Base-by-base conservation (phyloP, 2,113 vertebrate genomes). In the Carassius carassius region DNA sequence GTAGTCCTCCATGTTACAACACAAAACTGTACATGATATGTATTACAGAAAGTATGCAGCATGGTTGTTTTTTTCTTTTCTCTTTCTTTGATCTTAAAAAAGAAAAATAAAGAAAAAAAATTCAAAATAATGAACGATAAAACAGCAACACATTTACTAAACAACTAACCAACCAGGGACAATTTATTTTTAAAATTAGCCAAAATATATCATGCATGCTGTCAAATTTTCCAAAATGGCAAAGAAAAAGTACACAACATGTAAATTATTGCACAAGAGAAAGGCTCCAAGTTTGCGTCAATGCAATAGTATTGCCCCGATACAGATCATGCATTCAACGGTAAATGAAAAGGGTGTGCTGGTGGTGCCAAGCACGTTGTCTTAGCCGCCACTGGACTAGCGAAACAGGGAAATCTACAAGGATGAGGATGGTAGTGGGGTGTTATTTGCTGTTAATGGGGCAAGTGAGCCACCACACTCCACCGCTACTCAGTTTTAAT, bases 251-350 rank as follows among this genome's bases (percentile, higher is more conserved):
- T 98, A 99, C 96, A 98, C 97, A 96, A 98, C 96, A 98, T 98
- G 97, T 98, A 99, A 99, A 99, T 99, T 99, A 99, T 99, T 99
- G 98, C 98, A 99, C 98, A 99, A 99, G 96, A 99, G 97, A 99
- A 99, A 97, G 98, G 97, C 97, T 99, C 96, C 96, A 98, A 98
- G 96, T 99, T 95, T 98, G 97, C 96, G 96, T 98, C 96, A 98
- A 98, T 98, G 98, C 97, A 97, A 98, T 96, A 97, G 96, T 99
- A 99, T 99, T 99, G 98, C 97, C 98, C 97, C 97, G 94, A 97
- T 97, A 99, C 96, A 99, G 95, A 98, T 97, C 97, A 99, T 99
- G 98, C 98, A 99, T 98, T 99, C 97, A 97, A 98, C 96, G 97
- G 95, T 98, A 95, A 94, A 94, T 93, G 92, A 96, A 96, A 95